A percentile compares a stretch with the other conserved stretches of the same genome.
phyloP scores from a whole-genome alignment of 2,113 vertebrate species.

The Apodemus sylvaticus region DNA sequence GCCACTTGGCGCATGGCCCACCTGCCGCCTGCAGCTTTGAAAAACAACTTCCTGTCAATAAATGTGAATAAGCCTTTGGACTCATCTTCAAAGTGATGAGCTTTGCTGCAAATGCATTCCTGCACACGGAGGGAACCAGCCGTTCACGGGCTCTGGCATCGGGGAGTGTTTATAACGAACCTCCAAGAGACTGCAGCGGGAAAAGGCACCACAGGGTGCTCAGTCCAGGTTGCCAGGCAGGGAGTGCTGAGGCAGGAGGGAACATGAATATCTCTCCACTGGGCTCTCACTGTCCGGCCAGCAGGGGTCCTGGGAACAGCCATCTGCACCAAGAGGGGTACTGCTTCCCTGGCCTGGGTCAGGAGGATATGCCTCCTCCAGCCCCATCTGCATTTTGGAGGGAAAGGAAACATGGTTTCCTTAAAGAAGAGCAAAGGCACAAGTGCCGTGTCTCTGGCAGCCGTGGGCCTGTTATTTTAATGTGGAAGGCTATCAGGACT shows the following conservation, averaged over 20 bases:
- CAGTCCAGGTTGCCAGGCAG: background rate
- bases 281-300: background rate
- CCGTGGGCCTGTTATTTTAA: conserved; percentile 76
- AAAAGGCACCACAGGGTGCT: accelerated
- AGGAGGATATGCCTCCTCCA: background rate
- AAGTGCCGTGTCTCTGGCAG: conserved; percentile 62
- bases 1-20: conserved; percentile 48
- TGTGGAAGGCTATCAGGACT: conserved; percentile 78
- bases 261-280: background rate
- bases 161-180: conserved; percentile 80
- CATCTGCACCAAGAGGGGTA: background rate
- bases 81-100: conserved; percentile 87
- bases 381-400: conserved; percentile 36
- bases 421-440: conserved; percentile 75
- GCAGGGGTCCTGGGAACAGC: background rate
- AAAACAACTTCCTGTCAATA: conserved; percentile 89
- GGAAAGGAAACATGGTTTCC: conserved; percentile 50
- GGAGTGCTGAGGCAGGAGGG: background rate
- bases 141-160: conserved; percentile 67
- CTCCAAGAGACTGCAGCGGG: background rate
- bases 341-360: accelerated
- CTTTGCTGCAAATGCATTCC: conserved; percentile 85
- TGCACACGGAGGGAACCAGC: conserved; percentile 72
- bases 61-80: conserved; percentile 88
- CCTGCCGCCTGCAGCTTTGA: conserved; percentile 75